phyloP scores from a whole-genome alignment of 2,888 invertebrate genomes.

The Fragum fragum region DNA sequence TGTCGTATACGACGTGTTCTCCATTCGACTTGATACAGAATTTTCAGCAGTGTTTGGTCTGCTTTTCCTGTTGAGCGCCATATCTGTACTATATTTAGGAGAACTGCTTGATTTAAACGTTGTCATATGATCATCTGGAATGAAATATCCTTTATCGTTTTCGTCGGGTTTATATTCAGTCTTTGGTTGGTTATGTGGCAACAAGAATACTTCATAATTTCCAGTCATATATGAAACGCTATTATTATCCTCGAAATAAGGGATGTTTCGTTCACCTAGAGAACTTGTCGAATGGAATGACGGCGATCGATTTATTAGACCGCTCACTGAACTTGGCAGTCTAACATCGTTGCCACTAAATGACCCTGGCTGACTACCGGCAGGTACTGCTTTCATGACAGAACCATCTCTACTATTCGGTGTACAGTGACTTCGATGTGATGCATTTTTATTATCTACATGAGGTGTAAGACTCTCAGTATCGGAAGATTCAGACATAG shows the following conservation, averaged over 20 bases:
- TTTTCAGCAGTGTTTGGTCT: background rate
- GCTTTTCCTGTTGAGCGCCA: background rate
- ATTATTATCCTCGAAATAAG: no score
- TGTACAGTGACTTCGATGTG: background rate
- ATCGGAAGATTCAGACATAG: background rate
- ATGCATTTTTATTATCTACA: background rate
- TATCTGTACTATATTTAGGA: no score
- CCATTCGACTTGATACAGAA: background rate
- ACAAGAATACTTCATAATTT: background rate
- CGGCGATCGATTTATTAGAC: no score
- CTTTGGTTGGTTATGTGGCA: background rate
- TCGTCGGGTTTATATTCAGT: background rate
- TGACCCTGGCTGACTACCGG: no score
- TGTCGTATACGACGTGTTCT: background rate
- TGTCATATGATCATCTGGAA: background rate
- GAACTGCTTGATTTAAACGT: background rate
- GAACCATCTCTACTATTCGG: no score
- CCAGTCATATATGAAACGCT: background rate
- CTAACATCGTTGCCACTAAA: no score
- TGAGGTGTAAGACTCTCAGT: background rate
- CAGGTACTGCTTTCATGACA: no score
- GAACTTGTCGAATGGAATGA: no score
- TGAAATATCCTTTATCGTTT: background rate
- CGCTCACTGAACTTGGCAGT: no score
- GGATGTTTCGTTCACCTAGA: no score